Base-by-base conservation (phyloP, 1,140 invertebrate genomes). In the Drosophila dunni region DNA sequence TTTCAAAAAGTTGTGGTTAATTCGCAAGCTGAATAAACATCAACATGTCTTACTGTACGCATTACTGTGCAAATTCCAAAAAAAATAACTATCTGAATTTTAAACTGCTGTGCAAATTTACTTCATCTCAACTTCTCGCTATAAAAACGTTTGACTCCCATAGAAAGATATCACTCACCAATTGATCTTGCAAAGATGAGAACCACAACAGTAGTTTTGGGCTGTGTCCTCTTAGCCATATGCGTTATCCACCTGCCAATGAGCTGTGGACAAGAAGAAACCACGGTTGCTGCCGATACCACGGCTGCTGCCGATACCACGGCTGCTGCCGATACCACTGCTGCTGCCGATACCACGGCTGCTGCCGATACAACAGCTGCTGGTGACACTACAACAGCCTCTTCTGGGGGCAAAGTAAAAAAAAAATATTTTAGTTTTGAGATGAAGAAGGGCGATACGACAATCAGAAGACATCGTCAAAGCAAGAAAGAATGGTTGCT, bases 211-310 rank as follows among this genome's bases (percentile, higher is more conserved):
- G 17, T 62, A 9, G 9, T 24, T 11, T 45, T 69, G 15, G 33
- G 38, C 4, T 68, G 65, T 13, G 65, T 34, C 36, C 11, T 68
- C 36, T 4, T 68, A 20, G 56, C 45, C 45, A 60, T 61, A n/a
- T 60, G 46, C 24, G 10, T 68, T 2, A 20, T 38, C 15, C 36
- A 44, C 11, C 13, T 68, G 20, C 65, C 65, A 13, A 10, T 2
- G 10, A 24, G 7, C 20, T 10, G 60, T 15, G 54, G 17, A 29
- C 11, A 36, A 11, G 51, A 36, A 11, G 51, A 1, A 0, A 24
- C 34, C 9, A 53, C 46, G 11, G 46, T 15, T 2, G 15, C 51
- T 15, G 51, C 9, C 15, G 13, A 3, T 0, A 50, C 60, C 8
- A 33, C 61, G 11, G 46, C 1, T 7, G 60, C 17, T 5, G n/a